phyloP scores from a whole-genome alignment of 23 tunicate species.

The Ciona savignyi region DNA sequence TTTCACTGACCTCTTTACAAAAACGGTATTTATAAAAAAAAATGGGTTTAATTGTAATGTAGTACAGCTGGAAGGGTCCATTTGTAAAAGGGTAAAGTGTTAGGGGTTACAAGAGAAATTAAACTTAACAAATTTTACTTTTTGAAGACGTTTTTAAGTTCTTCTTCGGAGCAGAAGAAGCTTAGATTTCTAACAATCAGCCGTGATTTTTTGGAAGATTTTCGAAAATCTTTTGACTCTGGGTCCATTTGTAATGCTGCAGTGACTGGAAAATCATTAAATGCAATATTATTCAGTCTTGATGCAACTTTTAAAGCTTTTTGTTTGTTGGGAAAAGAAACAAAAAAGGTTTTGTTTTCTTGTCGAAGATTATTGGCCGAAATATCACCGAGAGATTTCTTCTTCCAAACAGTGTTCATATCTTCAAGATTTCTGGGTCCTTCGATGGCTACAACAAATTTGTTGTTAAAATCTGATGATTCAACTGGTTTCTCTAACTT shows the following conservation, averaged over 20 bases:
- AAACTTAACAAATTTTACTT: constrained; percentile 33
- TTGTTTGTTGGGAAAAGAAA: constrained; percentile 36
- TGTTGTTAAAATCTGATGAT: not conserved
- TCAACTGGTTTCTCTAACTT: constrained; percentile 4
- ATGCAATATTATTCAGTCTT: constrained; percentile 21
- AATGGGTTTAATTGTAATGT: too few species aligned
- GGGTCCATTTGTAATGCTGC: constrained; percentile 30
- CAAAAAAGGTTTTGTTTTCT: constrained; percentile 3
- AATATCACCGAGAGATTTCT: constrained; percentile 5
- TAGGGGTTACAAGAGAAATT: too few species aligned
- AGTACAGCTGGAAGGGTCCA: too few species aligned
- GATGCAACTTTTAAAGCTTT: constrained; percentile 58
- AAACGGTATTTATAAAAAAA: too few species aligned
- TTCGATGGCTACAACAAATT: constrained; percentile 10
- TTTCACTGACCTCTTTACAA: too few species aligned
- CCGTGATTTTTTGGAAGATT: constrained; percentile 59
- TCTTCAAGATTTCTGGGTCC: not conserved
- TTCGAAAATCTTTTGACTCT: constrained; percentile 44
- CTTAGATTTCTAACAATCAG: constrained; percentile 79
- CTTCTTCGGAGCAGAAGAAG: constrained; percentile 61
- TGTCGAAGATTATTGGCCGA: not conserved
- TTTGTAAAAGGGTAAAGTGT: too few species aligned
- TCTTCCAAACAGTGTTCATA: not conserved
- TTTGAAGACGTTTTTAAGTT: constrained; percentile 48
- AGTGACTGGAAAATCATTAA: constrained; percentile 27